A percentile compares a stretch with the other conserved stretches of the same genome.
These are phyloP conservation scores for Agapornis roseicollis DNA, from an alignment of 2,113 vertebrate genomes.

Conservation along the genomic window DNA sequence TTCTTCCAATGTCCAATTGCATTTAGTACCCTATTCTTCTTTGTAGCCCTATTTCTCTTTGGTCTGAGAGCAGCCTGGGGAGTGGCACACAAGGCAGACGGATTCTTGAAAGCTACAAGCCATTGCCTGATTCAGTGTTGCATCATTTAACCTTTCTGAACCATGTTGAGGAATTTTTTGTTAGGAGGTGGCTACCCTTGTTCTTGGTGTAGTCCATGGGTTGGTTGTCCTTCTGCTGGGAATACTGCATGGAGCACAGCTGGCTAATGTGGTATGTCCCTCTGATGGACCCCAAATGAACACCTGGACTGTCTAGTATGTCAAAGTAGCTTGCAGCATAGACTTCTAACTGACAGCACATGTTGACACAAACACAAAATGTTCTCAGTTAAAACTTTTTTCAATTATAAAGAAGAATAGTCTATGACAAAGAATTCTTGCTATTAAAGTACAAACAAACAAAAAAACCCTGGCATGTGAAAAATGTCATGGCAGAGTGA, in stretches of 20 bases:
- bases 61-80: background rate
- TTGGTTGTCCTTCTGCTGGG: background rate
- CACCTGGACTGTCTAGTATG: background rate
- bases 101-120: background rate
- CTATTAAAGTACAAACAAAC: background rate
- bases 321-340: background rate
- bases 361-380: background rate
- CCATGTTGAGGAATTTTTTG: background rate
- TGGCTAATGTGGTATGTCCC: rapidly evolving
- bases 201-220: rapidly evolving
- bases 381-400: background rate
- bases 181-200: background rate
- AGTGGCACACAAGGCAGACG: background rate
- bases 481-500: background rate
- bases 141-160: background rate
- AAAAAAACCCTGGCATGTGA: background rate
- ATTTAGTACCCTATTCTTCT: background rate
- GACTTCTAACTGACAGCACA: background rate
- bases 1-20: background rate
- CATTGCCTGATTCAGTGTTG: background rate
- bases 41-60: background rate
- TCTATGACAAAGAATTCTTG: background rate
- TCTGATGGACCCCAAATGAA: background rate
- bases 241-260: background rate
- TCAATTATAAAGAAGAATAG: background rate